Evolutionary conservation across 2,113 vertebrate species (phyloP), one percentile per base, ranked within the genome.

Genomic region (Ia io): DNA sequence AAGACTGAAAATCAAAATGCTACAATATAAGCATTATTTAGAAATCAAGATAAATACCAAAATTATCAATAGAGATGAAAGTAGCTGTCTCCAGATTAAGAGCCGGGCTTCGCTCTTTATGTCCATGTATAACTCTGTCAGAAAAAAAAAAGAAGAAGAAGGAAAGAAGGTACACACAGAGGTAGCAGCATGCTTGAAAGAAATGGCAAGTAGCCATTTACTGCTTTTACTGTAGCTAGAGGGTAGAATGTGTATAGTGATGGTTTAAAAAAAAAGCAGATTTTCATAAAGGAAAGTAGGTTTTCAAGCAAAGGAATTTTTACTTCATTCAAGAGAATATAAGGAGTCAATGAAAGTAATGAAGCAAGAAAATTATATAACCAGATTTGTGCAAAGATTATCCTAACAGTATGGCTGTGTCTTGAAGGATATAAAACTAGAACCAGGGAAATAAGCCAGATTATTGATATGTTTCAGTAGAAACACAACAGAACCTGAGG

Each of bases 321-420:
- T 2, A 70, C 28, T 84, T 92, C 61, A 61, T 90, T 94, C 18
- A 71, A 92, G 49, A 90, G 28, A 92, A 90, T 61, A 65, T 47
- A 85, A 79, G 37, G 53, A 67, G 32, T 74, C 35, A n/a, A 8
- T 73, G 22, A 59, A 92, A 77, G 18, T 71, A 92, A 83, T 71
- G 90, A 74, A 63, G 25, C 8, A 86, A 71, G 40, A 82, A 90
- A 30, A 76, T 70, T 49, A 32, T 20, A 61, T 69, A 88, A 91
- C 82, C 61, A 37, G 30, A 71, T 51, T 79, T 88, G 42, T 80
- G 22, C 14, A 61, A 86, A 84, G 74, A 69, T 95, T n/a, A 70
- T 49, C 56, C n/a, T 83, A 61, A 92, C 4, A 63, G 14, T 49
- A 16, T 67, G 10, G 47, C 22, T 42, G 6, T 93, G 47, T 30